Evolutionary conservation across 2,113 vertebrate genomes (phyloP), one percentile per base, ranked within the genome.

Genomic region (Mesitornis unicolor): DNA sequence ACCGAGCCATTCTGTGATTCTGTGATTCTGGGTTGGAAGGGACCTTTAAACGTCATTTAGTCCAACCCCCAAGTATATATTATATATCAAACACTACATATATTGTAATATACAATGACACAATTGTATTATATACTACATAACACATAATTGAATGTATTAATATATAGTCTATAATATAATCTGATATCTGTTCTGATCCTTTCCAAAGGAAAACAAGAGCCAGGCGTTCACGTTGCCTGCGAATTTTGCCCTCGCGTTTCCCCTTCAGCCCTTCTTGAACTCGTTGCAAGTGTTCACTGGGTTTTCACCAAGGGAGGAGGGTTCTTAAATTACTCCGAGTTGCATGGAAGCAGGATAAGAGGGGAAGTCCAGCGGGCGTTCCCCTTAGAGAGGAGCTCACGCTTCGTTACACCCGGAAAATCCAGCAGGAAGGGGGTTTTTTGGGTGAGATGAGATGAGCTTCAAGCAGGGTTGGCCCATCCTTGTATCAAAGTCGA

Each of bases 271-370:
- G 2, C 5, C 0, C n/a, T 51, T 59, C 33, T 3, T 20, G 43
- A 12, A 40, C 81, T 20, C 2, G 0, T 35, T 0, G 1, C 15
- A 75, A 31, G 70, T 53, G 45, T 33, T 77, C 4, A 0, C 28
- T 81, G 73, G 20, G 7, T 8, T 64, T 71, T 83, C 87, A 25
- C 45, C 2, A 3, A 4, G 85, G 51, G 65, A 11, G 42, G 70
- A 59, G 47, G 16, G 47, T 33, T 63, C 69, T 93, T 47, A 38
- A 75, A 56, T 90, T 71, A 5, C 83, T 33, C 2, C 26, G 7
- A n/a, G 22, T 28, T 87, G 6, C 19, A 2, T 29, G 65, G 92
- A 70, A 89, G 74, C 25, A 1, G 64, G 90, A 77, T 78, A 54
- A 50, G 54, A 54, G 35, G 69, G 45, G 64, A 61, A 57, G 18